A percentile compares a stretch with the other conserved stretches of the same genome.
Conservation (phyloP, 2,888 invertebrate species). For the Dryomyza anilis region DNA sequence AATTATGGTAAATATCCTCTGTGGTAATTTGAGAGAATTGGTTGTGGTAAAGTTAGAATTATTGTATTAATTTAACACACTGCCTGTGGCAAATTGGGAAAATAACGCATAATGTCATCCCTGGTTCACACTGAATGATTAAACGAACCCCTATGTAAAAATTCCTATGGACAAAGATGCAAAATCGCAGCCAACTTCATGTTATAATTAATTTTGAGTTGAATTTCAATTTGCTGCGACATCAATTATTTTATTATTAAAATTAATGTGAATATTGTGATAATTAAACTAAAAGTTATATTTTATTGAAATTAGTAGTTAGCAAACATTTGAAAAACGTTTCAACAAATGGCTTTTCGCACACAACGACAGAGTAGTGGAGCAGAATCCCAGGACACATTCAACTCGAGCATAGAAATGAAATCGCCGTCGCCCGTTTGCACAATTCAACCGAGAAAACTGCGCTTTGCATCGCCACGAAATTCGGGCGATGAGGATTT, state of each 20-base stretch:
- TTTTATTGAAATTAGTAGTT: background rate
- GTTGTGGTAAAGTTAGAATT: too few species aligned
- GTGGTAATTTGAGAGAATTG: too few species aligned
- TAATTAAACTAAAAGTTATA: slow-evolving; percentile 6
- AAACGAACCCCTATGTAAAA: too few species aligned
- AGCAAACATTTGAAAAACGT: background rate
- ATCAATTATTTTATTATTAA: background rate
- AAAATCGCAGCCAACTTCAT: slow-evolving; percentile 6
- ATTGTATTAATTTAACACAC: too few species aligned
- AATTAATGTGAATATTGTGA: background rate
- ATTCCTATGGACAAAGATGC: slow-evolving; percentile 3
- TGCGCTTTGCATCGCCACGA: slow-evolving; percentile 56
- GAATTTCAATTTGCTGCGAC: background rate
- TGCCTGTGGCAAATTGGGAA: too few species aligned
- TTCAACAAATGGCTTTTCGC: slow-evolving; percentile 47
- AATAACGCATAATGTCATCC: too few species aligned
- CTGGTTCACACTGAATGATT: background rate
- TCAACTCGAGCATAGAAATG: slow-evolving; percentile 53
- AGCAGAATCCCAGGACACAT: slow-evolving; percentile 43
- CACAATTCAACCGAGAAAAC: slow-evolving; percentile 54
- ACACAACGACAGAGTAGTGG: slow-evolving; percentile 42
- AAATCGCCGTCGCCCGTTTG: slow-evolving; percentile 50
- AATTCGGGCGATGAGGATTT: slow-evolving; percentile 43
- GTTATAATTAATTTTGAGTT: slow-evolving; percentile 8
- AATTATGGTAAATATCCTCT: too few species aligned